Base-by-base conservation (phyloP, 2,888 invertebrate genomes). In the Acleris laterana region DNA sequence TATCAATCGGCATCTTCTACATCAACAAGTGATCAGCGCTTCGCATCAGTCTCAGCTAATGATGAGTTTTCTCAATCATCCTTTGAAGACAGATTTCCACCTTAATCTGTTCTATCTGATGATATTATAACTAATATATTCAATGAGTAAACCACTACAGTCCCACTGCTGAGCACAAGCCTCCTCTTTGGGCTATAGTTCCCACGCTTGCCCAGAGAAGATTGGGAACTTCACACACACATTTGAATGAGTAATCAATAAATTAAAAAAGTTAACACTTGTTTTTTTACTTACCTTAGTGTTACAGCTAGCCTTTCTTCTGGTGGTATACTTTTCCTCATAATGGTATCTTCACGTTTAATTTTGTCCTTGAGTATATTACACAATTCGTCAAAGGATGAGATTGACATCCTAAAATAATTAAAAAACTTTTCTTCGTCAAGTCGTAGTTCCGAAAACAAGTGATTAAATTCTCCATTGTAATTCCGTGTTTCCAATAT, bases 271-370 rank as follows among this genome's bases (percentile, higher is more conserved):
- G 20, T 49, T 19, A 49, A 19, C 20, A 20, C 20, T 49, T 17
- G 17, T 17, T 49, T 19, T 49, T 49, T 49, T 49, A 19, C 50
- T 17, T 19, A 49, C 50, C 50, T 49, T 17, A 9, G 11, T 20
- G 50, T 49, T 49, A 49, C 50, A 19, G 50, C 50, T 49, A 49
- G 50, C 20, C 50, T 49, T 49, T 49, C 50, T 49, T 49, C n/a
- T 49, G 50, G 50, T 49, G 17, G 50, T 13, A 49, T 49, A 49
- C 50, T 49, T 49, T 20, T 49, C 50, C 50, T 49, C 50, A 49
- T 49, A 49, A 49, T 49, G 9, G 50, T 49, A 20, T 49, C 50
- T 49, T 49, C 50, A 49, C 13, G 50, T 49, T 49, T 49, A 49
- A 49, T 49, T 49, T 49, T 49, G 9, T 17, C 19, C 50, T 19